Conservation (phyloP, 2,113 vertebrate genomes). For the Ahaetulla prasina region DNA sequence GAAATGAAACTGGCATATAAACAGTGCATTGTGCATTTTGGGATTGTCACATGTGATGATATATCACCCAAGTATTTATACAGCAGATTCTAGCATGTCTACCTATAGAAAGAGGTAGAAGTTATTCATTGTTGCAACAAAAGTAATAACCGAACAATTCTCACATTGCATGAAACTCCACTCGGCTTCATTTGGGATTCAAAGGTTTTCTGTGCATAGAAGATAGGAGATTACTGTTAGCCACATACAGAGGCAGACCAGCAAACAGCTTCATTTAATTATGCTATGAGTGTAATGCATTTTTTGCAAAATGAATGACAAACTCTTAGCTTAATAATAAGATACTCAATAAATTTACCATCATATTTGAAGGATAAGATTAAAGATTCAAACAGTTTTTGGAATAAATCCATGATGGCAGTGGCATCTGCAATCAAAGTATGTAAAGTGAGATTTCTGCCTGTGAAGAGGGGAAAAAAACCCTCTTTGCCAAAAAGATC, state of each 20-base stretch:
- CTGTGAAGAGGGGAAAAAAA: rapidly evolving
- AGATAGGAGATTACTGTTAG: background rate
- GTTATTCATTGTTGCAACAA: background rate
- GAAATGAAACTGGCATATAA: background rate
- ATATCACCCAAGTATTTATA: background rate
- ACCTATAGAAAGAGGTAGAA: background rate
- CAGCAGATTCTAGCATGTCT: background rate
- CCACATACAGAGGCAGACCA: background rate
- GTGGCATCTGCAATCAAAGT: background rate
- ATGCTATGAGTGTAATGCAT: background rate
- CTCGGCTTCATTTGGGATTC: background rate
- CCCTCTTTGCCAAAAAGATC: background rate
- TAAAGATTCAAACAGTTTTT: background rate
- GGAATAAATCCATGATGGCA: background rate
- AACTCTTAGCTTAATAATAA: background rate
- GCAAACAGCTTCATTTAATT: background rate
- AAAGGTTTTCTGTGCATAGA: background rate
- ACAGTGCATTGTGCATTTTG: background rate
- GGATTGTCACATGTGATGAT: background rate
- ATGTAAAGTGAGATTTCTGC: background rate
- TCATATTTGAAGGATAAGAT: background rate
- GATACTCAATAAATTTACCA: background rate
- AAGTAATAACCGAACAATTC: background rate
- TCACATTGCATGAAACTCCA: background rate
- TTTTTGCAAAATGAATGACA: background rate